Conservation (phyloP, 2,797 vertebrate genomes). For the Setipinna tenuifilis region DNA sequence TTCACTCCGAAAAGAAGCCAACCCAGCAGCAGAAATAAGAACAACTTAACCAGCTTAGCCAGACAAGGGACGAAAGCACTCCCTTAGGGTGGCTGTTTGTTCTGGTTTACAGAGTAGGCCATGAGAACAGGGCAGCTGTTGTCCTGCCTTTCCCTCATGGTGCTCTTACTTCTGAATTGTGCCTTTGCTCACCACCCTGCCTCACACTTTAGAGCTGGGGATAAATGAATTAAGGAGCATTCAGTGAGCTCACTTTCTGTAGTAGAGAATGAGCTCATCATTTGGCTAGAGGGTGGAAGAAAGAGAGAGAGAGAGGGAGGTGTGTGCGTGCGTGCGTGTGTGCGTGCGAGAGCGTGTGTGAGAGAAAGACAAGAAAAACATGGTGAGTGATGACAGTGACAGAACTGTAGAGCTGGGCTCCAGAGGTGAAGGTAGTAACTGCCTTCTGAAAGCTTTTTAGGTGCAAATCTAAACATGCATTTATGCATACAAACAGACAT, state of each 20-base stretch:
- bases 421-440: neutral
- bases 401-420: slow-evolving; percentile 38
- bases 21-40: slow-evolving; percentile 11
- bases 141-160: neutral
- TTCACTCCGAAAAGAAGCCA: neutral
- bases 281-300: slow-evolving; percentile 30
- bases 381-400: neutral
- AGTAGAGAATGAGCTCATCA: slow-evolving; percentile 59
- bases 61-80: slow-evolving; percentile 1
- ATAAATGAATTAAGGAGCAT: slow-evolving; percentile 50
- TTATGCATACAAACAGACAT: neutral
- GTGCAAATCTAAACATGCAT: neutral
- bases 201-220: slow-evolving; percentile 31
- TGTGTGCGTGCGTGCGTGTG: neutral
- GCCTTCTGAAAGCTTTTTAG: neutral
- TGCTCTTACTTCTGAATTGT: neutral
- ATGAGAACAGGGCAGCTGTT: slow-evolving; percentile 30
- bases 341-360: neutral
- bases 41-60: slow-evolving; percentile 36
- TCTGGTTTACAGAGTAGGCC: slow-evolving; percentile 6
- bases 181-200: slow-evolving; percentile 1
- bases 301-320: slow-evolving; percentile 39
- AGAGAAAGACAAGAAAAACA: slow-evolving; percentile 20
- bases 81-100: slow-evolving; percentile 16
- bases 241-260: slow-evolving; percentile 52